Conservation (phyloP, 2,797 vertebrate species). For the Phalloptychus januarius region DNA sequence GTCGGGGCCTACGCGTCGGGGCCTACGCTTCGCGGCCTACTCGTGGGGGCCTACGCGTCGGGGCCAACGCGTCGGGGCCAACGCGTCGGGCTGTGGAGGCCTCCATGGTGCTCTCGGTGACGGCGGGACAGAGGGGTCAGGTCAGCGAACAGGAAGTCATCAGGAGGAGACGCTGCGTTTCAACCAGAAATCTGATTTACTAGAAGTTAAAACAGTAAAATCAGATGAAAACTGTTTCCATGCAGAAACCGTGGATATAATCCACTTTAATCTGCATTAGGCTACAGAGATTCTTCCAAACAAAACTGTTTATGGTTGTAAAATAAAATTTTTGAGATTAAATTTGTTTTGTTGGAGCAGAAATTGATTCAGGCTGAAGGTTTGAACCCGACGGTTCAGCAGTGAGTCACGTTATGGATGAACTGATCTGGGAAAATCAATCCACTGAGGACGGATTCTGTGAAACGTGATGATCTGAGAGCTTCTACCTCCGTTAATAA, state of each 20-base stretch:
- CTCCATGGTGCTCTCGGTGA: conserved; percentile 17
- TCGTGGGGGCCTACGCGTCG: no score
- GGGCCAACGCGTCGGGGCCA: no score
- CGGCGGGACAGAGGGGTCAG: conserved; percentile 30
- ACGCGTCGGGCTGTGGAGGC: no score
- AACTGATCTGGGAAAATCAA: not conserved
- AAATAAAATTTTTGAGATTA: not conserved
- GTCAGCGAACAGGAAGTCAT: conserved; percentile 10
- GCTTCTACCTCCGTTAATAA: not conserved
- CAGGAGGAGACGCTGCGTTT: conserved; percentile 16
- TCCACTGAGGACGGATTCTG: not conserved
- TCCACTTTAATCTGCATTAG: conserved; percentile 8
- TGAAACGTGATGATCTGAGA: not conserved
- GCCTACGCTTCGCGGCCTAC: no score
- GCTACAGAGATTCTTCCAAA: not conserved
- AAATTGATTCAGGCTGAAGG: not conserved
- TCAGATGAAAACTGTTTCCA: conserved; percentile 16
- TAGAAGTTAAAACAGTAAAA: conserved; percentile 16
- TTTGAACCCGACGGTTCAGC: not conserved
- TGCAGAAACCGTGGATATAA: conserved; percentile 8
- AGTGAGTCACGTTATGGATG: not conserved
- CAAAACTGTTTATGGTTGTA: not conserved
- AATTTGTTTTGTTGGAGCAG: not conserved
- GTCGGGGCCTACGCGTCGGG: no score
- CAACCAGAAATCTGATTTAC: conserved; percentile 39